phyloP scores from a whole-genome alignment of 2,888 invertebrate species.

The Aricia artaxerxes region DNA sequence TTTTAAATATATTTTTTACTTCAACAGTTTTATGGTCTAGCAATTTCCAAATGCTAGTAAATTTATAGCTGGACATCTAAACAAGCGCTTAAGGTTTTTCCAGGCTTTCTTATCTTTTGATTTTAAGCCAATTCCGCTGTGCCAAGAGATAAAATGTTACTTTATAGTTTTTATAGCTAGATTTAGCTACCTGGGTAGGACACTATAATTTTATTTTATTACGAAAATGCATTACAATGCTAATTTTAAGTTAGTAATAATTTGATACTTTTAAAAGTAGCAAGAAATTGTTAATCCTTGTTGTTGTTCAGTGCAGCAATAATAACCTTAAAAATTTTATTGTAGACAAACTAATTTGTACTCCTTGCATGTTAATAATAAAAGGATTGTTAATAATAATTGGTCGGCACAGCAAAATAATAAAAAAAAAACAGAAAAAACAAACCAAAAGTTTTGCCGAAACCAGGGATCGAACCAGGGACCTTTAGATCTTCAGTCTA shows the following conservation, averaged over 20 bases:
- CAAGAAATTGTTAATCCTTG: too few species aligned
- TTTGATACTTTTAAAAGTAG: too few species aligned
- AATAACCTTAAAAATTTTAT: too few species aligned
- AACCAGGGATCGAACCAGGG: slow-evolving; percentile 85
- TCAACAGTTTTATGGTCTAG: slow-evolving; percentile 6
- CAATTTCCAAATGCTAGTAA: slow-evolving; percentile 14
- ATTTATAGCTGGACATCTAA: slow-evolving; percentile 16
- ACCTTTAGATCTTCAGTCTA: slow-evolving; percentile 80
- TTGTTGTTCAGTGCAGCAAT: too few species aligned
- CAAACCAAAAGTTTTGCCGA: slow-evolving; percentile 64
- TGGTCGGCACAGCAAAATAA: too few species aligned
- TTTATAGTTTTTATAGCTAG: slow-evolving; percentile 1
- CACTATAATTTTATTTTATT: background rate
- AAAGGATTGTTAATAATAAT: too few species aligned
- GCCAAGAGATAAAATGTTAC: slow-evolving; percentile 12
- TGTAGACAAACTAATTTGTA: background rate
- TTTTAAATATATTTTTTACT: background rate
- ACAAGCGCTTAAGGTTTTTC: slow-evolving; percentile 3
- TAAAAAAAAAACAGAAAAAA: too few species aligned
- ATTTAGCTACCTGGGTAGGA: background rate
- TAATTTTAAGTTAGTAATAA: too few species aligned
- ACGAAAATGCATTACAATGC: too few species aligned
- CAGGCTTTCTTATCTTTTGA: slow-evolving; percentile 14
- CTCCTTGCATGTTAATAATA: too few species aligned
- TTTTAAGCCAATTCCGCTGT: background rate